Conservation (phyloP, 2,888 invertebrate species). For the Diarsia brunnea region DNA sequence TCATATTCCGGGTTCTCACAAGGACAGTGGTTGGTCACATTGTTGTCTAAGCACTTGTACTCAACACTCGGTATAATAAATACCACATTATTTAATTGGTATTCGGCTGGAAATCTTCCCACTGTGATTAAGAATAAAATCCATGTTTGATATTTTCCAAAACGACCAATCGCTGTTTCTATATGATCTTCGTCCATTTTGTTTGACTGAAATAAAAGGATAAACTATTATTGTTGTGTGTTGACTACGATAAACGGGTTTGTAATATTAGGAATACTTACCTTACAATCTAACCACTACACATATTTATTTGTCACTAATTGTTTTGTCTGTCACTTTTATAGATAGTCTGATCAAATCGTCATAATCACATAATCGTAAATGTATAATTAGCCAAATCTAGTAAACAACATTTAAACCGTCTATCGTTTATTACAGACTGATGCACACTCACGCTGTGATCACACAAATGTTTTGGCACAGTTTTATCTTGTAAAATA, state of each 20-base stretch:
- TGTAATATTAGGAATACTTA: constrained; percentile 18
- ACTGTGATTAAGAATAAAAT: constrained; percentile 87
- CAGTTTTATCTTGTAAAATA: constrained; percentile 26
- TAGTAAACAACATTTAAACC: constrained; percentile 16
- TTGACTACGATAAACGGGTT: neutral
- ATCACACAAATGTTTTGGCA: constrained; percentile 32
- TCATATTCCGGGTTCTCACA: constrained; percentile 89
- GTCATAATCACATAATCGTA: neutral
- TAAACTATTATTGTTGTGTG: neutral
- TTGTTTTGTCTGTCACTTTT: constrained; percentile 1
- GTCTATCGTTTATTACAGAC: constrained; percentile 15
- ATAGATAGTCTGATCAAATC: neutral
- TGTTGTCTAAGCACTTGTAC: constrained; percentile 85
- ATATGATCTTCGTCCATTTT: constrained; percentile 74
- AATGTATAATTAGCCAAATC: neutral
- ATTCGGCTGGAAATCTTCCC: constrained; percentile 90
- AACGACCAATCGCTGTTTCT: constrained; percentile 88
- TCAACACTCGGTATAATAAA: constrained; percentile 90
- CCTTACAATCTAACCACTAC: constrained; percentile 29
- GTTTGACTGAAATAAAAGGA: constrained; percentile 13
- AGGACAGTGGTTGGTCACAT: constrained; percentile 83
- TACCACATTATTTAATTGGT: constrained; percentile 90
- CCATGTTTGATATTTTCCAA: constrained; percentile 90
- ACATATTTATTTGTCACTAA: neutral
- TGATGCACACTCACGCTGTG: constrained; percentile 24